phyloP scores from a whole-genome alignment of 2,888 invertebrate genomes.

The Rhamnusium bicolor region DNA sequence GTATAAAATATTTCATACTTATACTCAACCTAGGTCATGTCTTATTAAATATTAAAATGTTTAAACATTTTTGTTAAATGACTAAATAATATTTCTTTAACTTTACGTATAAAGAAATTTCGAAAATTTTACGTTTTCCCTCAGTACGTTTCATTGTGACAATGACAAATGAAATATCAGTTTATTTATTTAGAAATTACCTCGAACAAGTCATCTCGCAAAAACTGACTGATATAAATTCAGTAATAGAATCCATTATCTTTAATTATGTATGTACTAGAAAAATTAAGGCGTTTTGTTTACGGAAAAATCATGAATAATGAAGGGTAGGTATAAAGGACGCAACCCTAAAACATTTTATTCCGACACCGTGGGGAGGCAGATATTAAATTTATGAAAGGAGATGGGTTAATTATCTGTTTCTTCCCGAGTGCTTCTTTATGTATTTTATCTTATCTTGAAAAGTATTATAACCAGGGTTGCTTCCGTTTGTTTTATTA shows the following conservation, averaged over 20 bases:
- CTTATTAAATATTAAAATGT: too few relatives aligned
- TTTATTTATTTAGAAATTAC: too few relatives aligned
- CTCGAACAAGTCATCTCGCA: too few relatives aligned
- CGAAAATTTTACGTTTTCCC: too few relatives aligned
- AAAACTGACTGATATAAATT: neutral
- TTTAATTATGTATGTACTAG: neutral
- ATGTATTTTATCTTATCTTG: conserved; percentile 53
- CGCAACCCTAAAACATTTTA: neutral
- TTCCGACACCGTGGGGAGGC: conserved; percentile 2
- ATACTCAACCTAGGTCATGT: too few relatives aligned
- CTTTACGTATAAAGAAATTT: too few relatives aligned
- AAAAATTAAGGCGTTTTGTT: neutral
- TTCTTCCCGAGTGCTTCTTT: conserved; percentile 49
- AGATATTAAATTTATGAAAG: conserved; percentile 46
- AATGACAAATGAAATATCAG: too few relatives aligned
- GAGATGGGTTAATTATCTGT: conserved; percentile 46
- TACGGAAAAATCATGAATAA: neutral
- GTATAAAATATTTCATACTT: too few relatives aligned
- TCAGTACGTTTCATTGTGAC: too few relatives aligned
- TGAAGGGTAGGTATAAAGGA: neutral
- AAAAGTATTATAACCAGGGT: conserved; percentile 50
- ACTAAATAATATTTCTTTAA: too few relatives aligned
- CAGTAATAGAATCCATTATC: neutral
- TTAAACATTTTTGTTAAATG: too few relatives aligned
- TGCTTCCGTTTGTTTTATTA: conserved; percentile 55